These are phyloP conservation scores for Tachina fera DNA, from an alignment of 2,888 invertebrate species.

Conservation along the genomic window DNA sequence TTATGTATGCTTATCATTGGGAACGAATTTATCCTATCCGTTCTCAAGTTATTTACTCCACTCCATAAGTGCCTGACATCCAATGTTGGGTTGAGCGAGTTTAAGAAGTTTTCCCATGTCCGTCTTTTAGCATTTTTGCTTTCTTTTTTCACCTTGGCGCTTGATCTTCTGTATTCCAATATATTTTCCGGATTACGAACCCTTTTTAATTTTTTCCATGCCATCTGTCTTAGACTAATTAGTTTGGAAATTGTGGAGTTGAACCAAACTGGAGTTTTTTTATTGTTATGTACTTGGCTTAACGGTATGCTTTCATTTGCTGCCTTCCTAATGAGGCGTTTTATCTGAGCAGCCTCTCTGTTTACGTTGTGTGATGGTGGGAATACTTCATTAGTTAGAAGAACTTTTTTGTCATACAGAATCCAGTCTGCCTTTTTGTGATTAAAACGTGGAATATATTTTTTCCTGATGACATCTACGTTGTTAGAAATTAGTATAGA, in stretches of 20 bases:
- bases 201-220: conserved; percentile 32
- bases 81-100: conserved; percentile 42
- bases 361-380: too few species aligned
- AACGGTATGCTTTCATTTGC: conserved; percentile 2
- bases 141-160: conserved; percentile 34
- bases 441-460: too few species aligned
- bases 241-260: conserved; percentile 10
- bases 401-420: too few species aligned
- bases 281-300: neutral
- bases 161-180: neutral
- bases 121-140: conserved; percentile 34
- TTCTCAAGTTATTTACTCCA: conserved; percentile 23
- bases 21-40: neutral
- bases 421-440: too few species aligned
- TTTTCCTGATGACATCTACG: too few species aligned
- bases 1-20: neutral
- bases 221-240: neutral
- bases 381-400: too few species aligned
- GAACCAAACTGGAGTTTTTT: conserved; percentile 6
- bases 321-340: neutral
- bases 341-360: conserved; percentile 5
- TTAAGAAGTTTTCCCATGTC: conserved; percentile 36
- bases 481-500: too few species aligned
- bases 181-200: neutral
- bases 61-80: conserved; percentile 51